These are phyloP conservation scores for Synanthedon tipuliformis DNA, from an alignment of 2,888 invertebrate genomes.

Conservation along the genomic window DNA sequence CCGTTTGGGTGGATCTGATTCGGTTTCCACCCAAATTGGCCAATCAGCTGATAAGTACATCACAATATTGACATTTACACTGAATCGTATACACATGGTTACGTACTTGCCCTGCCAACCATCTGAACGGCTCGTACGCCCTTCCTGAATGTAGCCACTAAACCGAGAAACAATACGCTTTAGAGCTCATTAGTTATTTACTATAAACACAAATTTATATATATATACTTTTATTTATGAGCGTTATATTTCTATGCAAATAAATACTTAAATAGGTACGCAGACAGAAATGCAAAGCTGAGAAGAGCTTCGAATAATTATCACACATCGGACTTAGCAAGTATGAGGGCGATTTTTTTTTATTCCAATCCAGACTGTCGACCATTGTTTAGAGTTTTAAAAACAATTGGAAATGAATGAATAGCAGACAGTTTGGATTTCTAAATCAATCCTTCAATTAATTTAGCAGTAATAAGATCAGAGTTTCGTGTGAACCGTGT, in stretches of 20 bases:
- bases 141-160: slow-evolving; percentile 99
- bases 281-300: slow-evolving; percentile 57
- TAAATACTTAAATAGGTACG: slow-evolving; percentile 30
- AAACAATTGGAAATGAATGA: no score
- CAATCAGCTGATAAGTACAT: slow-evolving; percentile 37
- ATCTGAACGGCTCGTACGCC: slow-evolving; percentile 99
- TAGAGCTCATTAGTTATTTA: slow-evolving; percentile 31
- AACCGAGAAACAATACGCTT: slow-evolving; percentile 63
- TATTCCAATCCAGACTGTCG: slow-evolving; percentile 2
- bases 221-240: slow-evolving; percentile 29
- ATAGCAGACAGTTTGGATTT: slow-evolving; percentile 8
- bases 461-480: not conserved
- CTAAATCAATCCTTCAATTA: not conserved
- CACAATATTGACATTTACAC: slow-evolving; percentile 63
- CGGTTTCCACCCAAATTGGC: slow-evolving; percentile 21
- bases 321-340: not conserved
- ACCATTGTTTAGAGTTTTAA: no score
- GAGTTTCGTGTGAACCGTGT: not conserved
- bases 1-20: slow-evolving; percentile 25
- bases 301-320: slow-evolving; percentile 12
- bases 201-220: slow-evolving; percentile 21
- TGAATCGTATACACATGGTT: slow-evolving; percentile 58
- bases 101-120: slow-evolving; percentile 99
- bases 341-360: not conserved
- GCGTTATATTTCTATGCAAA: slow-evolving; percentile 31